A percentile compares a stretch with the other conserved stretches of the same genome.
Evolutionary conservation across 2,888 invertebrate genomes (phyloP).

Genomic region (Meghimatium bilineatum): DNA sequence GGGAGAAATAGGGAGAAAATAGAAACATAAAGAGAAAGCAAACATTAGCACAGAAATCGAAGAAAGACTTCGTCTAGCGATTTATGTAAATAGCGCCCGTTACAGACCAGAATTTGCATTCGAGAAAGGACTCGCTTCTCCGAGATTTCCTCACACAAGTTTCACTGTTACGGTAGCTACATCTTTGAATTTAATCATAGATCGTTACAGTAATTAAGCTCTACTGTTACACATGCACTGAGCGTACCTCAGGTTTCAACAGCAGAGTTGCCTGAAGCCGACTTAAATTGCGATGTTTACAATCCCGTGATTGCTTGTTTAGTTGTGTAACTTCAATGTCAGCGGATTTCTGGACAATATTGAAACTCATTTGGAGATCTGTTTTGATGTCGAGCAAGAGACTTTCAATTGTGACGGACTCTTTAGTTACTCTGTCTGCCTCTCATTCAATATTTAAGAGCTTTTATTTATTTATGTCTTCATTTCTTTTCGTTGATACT

Average conservation of each 20-base stretch:
- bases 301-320: neutral
- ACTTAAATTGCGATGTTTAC: neutral
- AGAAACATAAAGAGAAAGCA: neutral
- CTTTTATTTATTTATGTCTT: neutral
- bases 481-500: neutral
- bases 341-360: neutral
- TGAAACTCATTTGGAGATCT: neutral
- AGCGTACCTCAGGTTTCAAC: neutral
- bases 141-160: neutral
- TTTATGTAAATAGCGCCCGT: slow-evolving; percentile 20
- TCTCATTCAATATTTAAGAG: neutral
- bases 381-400: neutral
- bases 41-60: slow-evolving; percentile 28
- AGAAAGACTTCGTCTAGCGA: neutral
- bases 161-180: neutral
- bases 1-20: neutral
- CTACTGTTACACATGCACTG: neutral
- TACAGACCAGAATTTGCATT: slow-evolving; percentile 17
- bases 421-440: neutral
- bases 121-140: neutral
- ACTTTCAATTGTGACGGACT: neutral
- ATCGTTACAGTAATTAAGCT: slow-evolving; percentile 20
- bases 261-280: neutral
- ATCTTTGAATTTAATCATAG: slow-evolving; percentile 18
- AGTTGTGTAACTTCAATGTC: neutral